Percentiles rank a stretch among this genome's conserved stretches.
Evolutionary conservation across 2,113 vertebrate species (phyloP).

Genomic region (Connochaetes taurinus): DNA sequence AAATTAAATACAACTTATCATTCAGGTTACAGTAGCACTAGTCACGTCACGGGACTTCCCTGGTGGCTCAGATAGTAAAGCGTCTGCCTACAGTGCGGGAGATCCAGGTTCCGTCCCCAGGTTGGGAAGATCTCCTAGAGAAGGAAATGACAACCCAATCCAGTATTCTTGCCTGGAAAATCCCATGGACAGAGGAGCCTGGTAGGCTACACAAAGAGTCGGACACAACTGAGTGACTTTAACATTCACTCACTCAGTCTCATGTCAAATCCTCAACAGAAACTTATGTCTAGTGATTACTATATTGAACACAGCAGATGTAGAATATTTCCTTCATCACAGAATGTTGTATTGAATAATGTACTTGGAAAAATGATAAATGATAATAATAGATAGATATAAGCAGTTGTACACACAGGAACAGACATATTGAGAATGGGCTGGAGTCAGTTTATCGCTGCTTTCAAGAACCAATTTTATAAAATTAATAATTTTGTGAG

Average conservation of each 20-base stretch:
- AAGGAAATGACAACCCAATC: background rate
- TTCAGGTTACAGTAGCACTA: background rate
- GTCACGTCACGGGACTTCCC: background rate
- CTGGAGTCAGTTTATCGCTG: background rate
- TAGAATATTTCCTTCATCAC: background rate
- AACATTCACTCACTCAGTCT: background rate
- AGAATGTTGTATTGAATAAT: background rate
- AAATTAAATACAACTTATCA: background rate
- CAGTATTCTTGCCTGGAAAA: background rate
- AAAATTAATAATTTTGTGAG: background rate
- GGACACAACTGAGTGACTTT: background rate
- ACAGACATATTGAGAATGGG: background rate
- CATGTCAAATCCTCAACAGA: background rate
- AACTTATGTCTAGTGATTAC: background rate
- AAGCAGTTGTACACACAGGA: background rate
- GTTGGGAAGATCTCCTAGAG: background rate
- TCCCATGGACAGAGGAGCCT: background rate
- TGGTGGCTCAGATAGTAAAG: background rate
- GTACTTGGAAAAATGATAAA: background rate
- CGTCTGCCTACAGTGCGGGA: rapidly evolving
- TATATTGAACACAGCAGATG: background rate
- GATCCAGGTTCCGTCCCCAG: background rate
- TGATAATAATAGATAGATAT: background rate
- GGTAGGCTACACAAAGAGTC: background rate
- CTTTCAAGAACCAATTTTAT: background rate